These are phyloP conservation scores for Phoxinus phoxinus DNA, from an alignment of 2,113 vertebrate species.

Conservation along the genomic window DNA sequence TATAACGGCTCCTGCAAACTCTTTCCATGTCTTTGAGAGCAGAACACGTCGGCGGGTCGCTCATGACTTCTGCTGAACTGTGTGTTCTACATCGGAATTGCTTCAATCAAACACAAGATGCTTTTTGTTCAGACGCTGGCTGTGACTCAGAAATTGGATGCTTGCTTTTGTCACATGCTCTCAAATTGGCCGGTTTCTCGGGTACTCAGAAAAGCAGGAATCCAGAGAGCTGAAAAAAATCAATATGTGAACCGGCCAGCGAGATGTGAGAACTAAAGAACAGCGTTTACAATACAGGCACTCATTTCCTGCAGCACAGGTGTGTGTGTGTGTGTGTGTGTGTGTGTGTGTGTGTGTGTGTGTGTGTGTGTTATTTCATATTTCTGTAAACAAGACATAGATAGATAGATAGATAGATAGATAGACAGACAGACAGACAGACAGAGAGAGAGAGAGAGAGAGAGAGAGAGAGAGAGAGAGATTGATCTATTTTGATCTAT, in stretches of 20 bases:
- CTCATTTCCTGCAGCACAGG: background rate
- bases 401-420: no score
- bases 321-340: background rate
- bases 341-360: background rate
- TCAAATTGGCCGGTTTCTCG: background rate
- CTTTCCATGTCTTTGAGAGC: background rate
- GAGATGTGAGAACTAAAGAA: slow-evolving; percentile 11
- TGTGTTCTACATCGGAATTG: slow-evolving; percentile 17
- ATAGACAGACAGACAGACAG: no score
- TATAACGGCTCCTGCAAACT: background rate
- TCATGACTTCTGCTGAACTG: background rate
- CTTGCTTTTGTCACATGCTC: slow-evolving; percentile 1
- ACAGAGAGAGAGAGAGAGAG: no score
- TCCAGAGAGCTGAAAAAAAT: background rate
- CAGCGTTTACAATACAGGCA: background rate
- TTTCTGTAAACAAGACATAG: no score
- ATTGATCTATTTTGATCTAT: no score
- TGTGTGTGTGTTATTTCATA: background rate
- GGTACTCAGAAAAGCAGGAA: background rate
- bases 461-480: no score
- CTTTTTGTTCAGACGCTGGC: background rate
- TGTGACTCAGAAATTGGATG: slow-evolving; percentile 4
- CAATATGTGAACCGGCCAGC: background rate
- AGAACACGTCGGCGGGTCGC: background rate
- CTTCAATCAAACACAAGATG: slow-evolving; percentile 16